Percentiles rank a stretch among this genome's conserved stretches.
These are phyloP conservation scores for Noctuana brunneofusca DNA, from an alignment of 2,888 invertebrate species.

Conservation along the genomic window DNA sequence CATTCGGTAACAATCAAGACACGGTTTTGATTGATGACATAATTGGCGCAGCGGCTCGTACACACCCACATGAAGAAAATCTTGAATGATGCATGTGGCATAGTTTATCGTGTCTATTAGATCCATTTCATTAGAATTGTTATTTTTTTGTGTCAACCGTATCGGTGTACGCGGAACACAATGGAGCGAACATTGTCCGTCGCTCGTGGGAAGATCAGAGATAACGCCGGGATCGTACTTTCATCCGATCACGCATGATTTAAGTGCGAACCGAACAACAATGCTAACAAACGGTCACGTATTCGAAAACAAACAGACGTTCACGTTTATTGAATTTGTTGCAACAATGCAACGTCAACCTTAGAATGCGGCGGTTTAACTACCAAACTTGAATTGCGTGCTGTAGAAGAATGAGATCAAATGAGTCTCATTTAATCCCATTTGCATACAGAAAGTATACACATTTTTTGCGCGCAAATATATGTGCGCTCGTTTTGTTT, in stretches of 20 bases:
- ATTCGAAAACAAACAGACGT: constrained; percentile 42
- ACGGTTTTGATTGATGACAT: constrained; percentile 30
- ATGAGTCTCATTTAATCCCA: constrained; percentile 23
- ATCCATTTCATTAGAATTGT: constrained; percentile 61
- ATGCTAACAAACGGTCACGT: constrained; percentile 55
- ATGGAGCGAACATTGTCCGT: constrained; percentile 43
- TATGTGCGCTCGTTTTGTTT: constrained; percentile 29
- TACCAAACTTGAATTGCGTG: constrained; percentile 6
- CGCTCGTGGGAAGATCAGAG: constrained; percentile 70
- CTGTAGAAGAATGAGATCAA: constrained; percentile 11
- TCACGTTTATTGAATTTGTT: constrained; percentile 26
- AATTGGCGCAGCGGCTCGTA: constrained; percentile 21
- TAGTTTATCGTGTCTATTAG: constrained; percentile 55
- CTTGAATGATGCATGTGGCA: constrained; percentile 56
- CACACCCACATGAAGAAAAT: constrained; percentile 23
- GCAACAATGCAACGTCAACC: constrained; percentile 27
- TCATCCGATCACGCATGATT: constrained; percentile 77
- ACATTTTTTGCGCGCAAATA: constrained; percentile 22
- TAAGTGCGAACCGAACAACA: constrained; percentile 71
- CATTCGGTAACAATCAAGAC: constrained; percentile 26
- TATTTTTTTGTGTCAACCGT: constrained; percentile 51
- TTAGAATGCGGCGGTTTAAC: constrained; percentile 10
- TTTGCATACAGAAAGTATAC: constrained; percentile 28
- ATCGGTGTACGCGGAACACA: constrained; percentile 57
- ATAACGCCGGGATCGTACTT: constrained; percentile 70